These are phyloP conservation scores for Pseudococcus longispinus DNA, from an alignment of 2,888 invertebrate species.

Conservation along the genomic window DNA sequence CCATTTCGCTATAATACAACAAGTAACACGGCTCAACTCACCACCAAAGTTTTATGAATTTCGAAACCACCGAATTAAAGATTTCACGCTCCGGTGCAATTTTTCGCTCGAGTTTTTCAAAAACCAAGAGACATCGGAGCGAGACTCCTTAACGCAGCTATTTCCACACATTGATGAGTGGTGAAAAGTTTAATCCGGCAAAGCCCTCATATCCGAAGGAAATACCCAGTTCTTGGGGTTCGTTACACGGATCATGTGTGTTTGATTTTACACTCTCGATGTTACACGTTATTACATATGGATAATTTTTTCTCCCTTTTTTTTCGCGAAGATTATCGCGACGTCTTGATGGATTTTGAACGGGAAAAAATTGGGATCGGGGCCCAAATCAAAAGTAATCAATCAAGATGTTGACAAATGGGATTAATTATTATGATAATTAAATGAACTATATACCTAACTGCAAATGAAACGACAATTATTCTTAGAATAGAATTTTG, in stretches of 20 bases:
- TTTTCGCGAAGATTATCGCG: too few species aligned
- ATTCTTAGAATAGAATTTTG: too few species aligned
- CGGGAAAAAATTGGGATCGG: too few species aligned
- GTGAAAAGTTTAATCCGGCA: background rate
- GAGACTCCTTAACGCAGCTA: background rate
- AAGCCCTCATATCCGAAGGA: background rate
- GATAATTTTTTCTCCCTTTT: too few species aligned
- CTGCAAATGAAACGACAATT: too few species aligned
- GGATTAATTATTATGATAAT: too few species aligned
- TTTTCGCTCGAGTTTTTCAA: background rate
- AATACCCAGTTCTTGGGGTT: background rate
- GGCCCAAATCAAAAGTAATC: too few species aligned
- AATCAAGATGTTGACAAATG: too few species aligned
- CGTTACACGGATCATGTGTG: background rate
- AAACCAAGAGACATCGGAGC: background rate
- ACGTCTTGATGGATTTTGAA: background rate
- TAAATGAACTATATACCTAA: too few species aligned
- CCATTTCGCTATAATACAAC: background rate
- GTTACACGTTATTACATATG: too few species aligned
- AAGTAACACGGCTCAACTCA: background rate
- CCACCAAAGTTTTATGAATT: slow-evolving; percentile 13
- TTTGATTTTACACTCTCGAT: background rate
- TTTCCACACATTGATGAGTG: background rate
- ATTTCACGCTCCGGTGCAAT: background rate
- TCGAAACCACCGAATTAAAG: slow-evolving; percentile 4